phyloP scores from a whole-genome alignment of 2,888 invertebrate genomes.

The Pachymerium ferrugineum region DNA sequence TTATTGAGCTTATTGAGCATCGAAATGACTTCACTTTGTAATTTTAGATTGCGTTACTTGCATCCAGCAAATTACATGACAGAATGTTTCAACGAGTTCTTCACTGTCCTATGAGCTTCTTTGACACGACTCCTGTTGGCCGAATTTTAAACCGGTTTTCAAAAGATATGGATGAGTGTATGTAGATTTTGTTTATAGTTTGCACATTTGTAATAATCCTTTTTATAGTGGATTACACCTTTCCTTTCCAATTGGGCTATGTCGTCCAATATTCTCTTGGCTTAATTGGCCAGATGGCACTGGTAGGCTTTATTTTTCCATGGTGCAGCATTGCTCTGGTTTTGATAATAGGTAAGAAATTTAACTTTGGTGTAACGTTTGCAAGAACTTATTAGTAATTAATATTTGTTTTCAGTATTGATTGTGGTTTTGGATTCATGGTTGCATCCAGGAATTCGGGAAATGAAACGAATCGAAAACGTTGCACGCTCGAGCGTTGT shows the following conservation, averaged over 20 bases:
- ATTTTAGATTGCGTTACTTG: constrained; percentile 40
- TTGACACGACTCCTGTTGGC: constrained; percentile 50
- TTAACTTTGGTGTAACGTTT: no score
- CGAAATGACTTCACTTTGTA: neutral
- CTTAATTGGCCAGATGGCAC: constrained; percentile 48
- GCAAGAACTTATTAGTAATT: no score
- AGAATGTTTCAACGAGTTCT: constrained; percentile 44
- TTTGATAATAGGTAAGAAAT: constrained; percentile 31
- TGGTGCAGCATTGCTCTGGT: constrained; percentile 34
- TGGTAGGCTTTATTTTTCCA: constrained; percentile 80
- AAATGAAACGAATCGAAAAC: constrained; percentile 51
- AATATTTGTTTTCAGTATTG: constrained; percentile 52
- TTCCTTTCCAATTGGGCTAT: constrained; percentile 28
- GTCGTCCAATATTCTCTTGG: constrained; percentile 8
- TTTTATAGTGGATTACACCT: constrained; percentile 30
- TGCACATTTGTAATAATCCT: neutral
- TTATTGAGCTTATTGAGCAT: neutral
- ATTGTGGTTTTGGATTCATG: constrained; percentile 41
- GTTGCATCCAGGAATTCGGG: constrained; percentile 43
- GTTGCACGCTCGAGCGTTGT: constrained; percentile 52
- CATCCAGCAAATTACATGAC: constrained; percentile 48
- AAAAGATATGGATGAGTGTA: constrained; percentile 51
- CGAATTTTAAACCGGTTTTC: constrained; percentile 50
- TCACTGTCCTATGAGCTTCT: constrained; percentile 48
- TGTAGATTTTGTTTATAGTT: constrained; percentile 33